A percentile compares a stretch with the other conserved stretches of the same genome.
phyloP scores from a whole-genome alignment of 2,113 vertebrate species.

The Coregonus clupeaformis region DNA sequence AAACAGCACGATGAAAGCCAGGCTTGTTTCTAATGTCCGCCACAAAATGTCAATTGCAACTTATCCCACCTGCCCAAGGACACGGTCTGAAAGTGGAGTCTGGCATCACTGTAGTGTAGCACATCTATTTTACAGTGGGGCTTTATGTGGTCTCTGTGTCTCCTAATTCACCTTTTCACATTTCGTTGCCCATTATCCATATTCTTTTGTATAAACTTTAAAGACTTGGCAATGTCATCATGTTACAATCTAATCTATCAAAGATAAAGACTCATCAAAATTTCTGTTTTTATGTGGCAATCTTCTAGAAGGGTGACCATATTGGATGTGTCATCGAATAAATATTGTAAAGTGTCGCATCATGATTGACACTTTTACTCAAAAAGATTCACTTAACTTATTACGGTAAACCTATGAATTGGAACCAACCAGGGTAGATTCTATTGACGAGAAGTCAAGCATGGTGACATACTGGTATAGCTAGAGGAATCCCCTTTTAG shows the following conservation, averaged over 20 bases:
- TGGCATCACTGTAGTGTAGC: conserved; percentile 57
- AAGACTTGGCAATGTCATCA: too few species aligned
- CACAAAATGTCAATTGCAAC: conserved; percentile 81
- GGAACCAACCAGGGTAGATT: not conserved
- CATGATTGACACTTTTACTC: too few species aligned
- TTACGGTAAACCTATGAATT: too few species aligned
- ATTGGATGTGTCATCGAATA: too few species aligned
- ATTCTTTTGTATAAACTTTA: too few species aligned
- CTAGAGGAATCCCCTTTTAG: not conserved
- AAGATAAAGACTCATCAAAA: too few species aligned
- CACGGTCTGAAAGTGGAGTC: conserved; percentile 74
- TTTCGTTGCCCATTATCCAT: not conserved
- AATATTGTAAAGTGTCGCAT: too few species aligned
- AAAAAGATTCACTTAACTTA: too few species aligned
- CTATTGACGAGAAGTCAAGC: not conserved
- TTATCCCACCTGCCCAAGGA: conserved; percentile 74
- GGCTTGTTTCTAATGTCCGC: conserved; percentile 78
- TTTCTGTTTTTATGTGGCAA: too few species aligned
- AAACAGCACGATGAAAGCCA: conserved; percentile 80
- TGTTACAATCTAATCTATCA: too few species aligned
- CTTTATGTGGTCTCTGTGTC: conserved; percentile 58
- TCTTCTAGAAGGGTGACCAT: too few species aligned
- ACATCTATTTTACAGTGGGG: conserved; percentile 54
- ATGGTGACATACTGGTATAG: not conserved
- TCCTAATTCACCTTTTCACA: conserved; percentile 15